Evolutionary conservation across 2,113 vertebrate species (phyloP).

Genomic region (Coptodon bakossiorum): DNA sequence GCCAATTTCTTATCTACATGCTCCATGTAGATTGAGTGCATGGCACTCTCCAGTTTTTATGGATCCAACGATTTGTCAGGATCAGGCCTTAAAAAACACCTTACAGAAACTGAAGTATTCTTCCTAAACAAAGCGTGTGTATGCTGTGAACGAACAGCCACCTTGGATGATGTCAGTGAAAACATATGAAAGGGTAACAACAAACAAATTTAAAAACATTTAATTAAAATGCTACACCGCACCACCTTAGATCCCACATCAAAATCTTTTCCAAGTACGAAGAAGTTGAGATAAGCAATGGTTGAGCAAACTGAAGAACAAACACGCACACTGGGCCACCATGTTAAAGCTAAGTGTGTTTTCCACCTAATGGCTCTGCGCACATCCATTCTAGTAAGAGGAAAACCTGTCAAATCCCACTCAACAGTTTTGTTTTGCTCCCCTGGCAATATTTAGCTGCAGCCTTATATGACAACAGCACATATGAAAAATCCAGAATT

Average conservation of each 20-base stretch:
- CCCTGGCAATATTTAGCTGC: neutral
- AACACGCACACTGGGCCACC: neutral
- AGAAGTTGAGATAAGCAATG: neutral
- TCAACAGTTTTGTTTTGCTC: neutral
- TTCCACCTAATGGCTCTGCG: neutral
- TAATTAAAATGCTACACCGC: neutral
- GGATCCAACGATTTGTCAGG: too few species aligned
- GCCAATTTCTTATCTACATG: neutral
- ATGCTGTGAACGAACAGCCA: neutral
- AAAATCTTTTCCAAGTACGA: neutral
- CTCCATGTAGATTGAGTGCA: neutral
- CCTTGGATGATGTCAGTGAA: neutral
- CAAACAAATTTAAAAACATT: neutral
- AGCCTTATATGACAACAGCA: neutral
- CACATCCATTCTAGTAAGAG: neutral
- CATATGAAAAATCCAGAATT: neutral
- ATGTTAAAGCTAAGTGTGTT: neutral
- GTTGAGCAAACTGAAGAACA: neutral
- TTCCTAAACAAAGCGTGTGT: neutral
- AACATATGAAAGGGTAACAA: neutral
- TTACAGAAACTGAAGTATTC: neutral
- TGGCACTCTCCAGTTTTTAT: rapidly evolving
- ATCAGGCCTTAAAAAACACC: neutral
- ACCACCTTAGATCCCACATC: neutral
- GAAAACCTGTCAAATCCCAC: neutral